A percentile compares a stretch with the other conserved stretches of the same genome.
Evolutionary conservation across 2,797 vertebrate species (phyloP).

Genomic region (Buphagus erythrorhynchus): DNA sequence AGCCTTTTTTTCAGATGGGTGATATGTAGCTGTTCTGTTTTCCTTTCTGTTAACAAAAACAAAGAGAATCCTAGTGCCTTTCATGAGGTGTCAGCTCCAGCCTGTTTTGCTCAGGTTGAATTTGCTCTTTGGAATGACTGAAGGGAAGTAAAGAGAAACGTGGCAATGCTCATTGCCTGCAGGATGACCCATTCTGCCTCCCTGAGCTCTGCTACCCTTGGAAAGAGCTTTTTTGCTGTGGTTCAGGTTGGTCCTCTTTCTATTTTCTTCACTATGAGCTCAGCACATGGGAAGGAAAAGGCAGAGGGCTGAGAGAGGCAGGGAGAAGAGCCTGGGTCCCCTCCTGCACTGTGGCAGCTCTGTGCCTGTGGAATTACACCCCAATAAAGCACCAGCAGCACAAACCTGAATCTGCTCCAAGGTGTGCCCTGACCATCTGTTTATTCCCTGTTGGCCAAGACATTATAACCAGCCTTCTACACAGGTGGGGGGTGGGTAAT

Average conservation of each 20-base stretch:
- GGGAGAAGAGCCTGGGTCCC: background rate
- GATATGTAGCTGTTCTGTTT: background rate
- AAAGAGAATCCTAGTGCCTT: background rate
- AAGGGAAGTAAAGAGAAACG: background rate
- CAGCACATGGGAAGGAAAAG: background rate
- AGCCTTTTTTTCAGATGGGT: background rate
- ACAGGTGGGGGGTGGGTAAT: background rate
- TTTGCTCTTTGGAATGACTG: background rate
- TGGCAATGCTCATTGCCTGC: accelerated
- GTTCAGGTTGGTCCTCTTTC: background rate
- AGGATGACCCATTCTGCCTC: background rate
- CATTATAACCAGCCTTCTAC: background rate
- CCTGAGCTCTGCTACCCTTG: background rate
- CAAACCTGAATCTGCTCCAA: background rate
- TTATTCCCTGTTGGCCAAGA: background rate
- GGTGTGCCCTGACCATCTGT: background rate
- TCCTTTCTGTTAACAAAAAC: background rate
- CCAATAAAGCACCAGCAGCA: background rate
- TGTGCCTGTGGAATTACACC: background rate
- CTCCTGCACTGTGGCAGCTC: background rate
- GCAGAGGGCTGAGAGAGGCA: background rate
- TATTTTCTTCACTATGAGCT: background rate
- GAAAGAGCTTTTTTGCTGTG: background rate
- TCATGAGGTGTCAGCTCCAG: conserved; percentile 28
- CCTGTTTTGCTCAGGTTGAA: background rate